Evolutionary conservation across 2,888 invertebrate species (phyloP).

Genomic region (Stenodema calcarata): DNA sequence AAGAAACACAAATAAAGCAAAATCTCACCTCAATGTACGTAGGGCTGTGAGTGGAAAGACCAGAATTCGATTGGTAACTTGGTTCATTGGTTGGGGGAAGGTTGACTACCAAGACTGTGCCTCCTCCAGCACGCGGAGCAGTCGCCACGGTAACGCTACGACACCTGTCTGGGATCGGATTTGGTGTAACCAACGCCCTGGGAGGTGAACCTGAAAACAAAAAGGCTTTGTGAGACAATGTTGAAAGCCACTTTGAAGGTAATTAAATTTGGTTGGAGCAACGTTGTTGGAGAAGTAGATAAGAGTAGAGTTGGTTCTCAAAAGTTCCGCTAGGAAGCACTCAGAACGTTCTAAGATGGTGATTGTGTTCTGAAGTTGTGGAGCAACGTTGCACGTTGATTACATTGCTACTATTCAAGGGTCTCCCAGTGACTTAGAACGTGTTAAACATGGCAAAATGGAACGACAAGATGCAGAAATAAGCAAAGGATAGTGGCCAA

Average conservation of each 20-base stretch:
- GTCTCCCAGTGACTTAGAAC: too few relatives aligned
- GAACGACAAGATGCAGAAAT: too few relatives aligned
- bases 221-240: background rate
- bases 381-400: too few relatives aligned
- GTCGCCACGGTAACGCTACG: slow-evolving; percentile 57
- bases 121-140: slow-evolving; percentile 63
- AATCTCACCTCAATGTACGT: slow-evolving; percentile 63
- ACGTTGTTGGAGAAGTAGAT: too few relatives aligned
- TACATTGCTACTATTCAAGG: too few relatives aligned
- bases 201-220: slow-evolving; percentile 43
- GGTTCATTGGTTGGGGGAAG: slow-evolving; percentile 68
- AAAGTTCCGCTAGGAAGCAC: background rate
- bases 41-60: slow-evolving; percentile 62
- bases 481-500: too few relatives aligned
- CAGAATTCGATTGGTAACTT: slow-evolving; percentile 36
- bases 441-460: too few relatives aligned
- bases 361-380: too few relatives aligned
- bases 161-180: slow-evolving; percentile 57
- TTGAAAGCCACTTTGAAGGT: too few relatives aligned
- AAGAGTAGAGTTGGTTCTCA: too few relatives aligned
- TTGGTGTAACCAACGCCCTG: slow-evolving; percentile 11
- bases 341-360: background rate
- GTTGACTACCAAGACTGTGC: slow-evolving; percentile 82
- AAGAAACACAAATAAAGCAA: too few relatives aligned
- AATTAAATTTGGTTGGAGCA: too few relatives aligned